Evolutionary conservation across 2,113 vertebrate genomes (phyloP).

Genomic region (Neolamprologus variostigma): DNA sequence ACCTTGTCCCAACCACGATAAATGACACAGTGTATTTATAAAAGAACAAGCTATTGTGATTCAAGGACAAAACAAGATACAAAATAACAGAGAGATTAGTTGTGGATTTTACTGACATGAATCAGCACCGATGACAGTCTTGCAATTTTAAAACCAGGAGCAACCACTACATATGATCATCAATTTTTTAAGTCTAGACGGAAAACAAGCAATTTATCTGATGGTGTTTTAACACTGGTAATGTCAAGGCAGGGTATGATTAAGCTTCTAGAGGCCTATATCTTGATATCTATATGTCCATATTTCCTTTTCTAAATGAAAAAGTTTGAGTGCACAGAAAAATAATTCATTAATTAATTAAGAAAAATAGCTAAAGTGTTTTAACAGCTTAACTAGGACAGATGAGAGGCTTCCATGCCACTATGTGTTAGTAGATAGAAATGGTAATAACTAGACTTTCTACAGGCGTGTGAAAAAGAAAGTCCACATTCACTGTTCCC

Average conservation of each 20-base stretch:
- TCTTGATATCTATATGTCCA: background rate
- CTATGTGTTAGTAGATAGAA: background rate
- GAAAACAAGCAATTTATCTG: background rate
- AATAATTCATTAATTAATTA: background rate
- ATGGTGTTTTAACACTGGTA: background rate
- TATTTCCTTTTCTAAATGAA: background rate
- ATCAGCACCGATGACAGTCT: background rate
- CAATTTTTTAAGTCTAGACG: background rate
- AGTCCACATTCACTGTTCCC: background rate
- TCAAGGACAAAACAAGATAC: background rate
- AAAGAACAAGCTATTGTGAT: background rate
- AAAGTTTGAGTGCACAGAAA: background rate
- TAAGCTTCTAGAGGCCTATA: background rate
- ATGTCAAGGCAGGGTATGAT: background rate
- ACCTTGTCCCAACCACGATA: background rate
- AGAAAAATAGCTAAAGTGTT: background rate
- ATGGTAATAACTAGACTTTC: background rate
- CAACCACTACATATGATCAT: background rate
- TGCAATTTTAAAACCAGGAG: background rate
- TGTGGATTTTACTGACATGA: background rate
- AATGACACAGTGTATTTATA: background rate
- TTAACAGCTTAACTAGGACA: background rate
- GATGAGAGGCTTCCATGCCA: background rate
- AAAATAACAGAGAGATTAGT: background rate
- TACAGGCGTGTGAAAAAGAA: background rate